Evolutionary conservation across 2,888 invertebrate species (phyloP), one percentile per base, ranked within the genome.

Genomic region (Rhagonycha lutea): DNA sequence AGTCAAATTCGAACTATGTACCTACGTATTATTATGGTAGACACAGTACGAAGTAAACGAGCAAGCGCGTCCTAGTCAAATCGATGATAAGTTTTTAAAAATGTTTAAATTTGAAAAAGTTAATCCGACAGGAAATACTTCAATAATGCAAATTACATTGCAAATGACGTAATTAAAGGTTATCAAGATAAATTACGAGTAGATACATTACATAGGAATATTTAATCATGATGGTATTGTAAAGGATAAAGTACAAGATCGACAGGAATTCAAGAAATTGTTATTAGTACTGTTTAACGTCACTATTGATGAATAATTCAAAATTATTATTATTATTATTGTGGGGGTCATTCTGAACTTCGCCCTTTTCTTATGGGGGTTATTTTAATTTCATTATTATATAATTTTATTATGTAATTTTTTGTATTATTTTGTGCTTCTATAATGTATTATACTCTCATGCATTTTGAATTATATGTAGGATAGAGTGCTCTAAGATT

Each of bases 1-100:
- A 75, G 78, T 79, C 76, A 79, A 80, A 63, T 76, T 76, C 71
- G 71, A 74, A 76, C 47, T 47, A n/a, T 47, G n/a, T 63, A 73
- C 72, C 72, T 76, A n/a, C n/a, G n/a, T n/a, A n/a, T n/a, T n/a
- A 70, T 76, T 62, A 63, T 32, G 71, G 68, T 7, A 24, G 23
- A 63, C 14, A 63, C 70, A 74, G 69, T 61, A 73, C 68, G 69
- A 63, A 68, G 63, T 76, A 69, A 18, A 71, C 61, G 76, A 73
- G 75, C 76, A 74, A 74, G 79, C 80, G 79, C 80, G 76, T 72
- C 72, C 12, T 72, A 70, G 65, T 69, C 75, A 73, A 76, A 80
- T 79, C 78, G 75, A 80, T 78, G 62, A 70, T 67, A 29, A 72
- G 9, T n/a, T 61, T 65, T 65, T 65, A 8, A 23, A 24, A 23